phyloP scores from a whole-genome alignment of 2,113 vertebrate genomes.

The Rhynchopsitta pachyrhyncha region DNA sequence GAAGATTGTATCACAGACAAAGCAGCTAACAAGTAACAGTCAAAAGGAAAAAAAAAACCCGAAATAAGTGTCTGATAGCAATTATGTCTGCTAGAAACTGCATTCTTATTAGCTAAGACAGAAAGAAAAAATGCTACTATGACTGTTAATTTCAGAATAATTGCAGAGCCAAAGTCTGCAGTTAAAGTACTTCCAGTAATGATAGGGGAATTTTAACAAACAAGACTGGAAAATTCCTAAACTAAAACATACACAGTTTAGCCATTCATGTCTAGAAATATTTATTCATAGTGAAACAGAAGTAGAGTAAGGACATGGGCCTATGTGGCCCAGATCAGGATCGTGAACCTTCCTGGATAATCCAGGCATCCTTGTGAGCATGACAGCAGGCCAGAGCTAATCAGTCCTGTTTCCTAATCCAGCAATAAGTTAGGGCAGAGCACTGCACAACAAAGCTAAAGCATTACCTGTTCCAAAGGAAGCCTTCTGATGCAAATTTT shows the following conservation, averaged over 20 bases:
- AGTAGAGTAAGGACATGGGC: background rate
- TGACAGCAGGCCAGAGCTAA: accelerated
- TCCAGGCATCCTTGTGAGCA: background rate
- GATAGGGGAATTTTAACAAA: background rate
- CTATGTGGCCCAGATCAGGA: background rate
- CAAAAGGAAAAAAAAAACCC: background rate
- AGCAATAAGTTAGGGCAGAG: background rate
- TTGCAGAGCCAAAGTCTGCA: background rate
- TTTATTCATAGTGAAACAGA: background rate
- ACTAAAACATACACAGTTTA: background rate
- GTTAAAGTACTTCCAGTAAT: background rate
- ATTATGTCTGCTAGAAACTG: background rate
- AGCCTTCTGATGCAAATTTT: background rate
- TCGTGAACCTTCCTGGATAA: background rate
- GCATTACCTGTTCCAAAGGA: background rate
- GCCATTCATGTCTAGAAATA: background rate
- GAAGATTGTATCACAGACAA: background rate
- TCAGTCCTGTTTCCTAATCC: background rate
- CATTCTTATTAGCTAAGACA: background rate
- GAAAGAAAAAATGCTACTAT: background rate
- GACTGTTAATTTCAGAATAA: background rate
- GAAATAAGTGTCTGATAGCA: background rate
- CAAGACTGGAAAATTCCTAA: background rate
- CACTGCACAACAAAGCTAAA: background rate
- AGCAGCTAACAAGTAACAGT: background rate